Evolutionary conservation across 2,113 vertebrate species (phyloP), one percentile per base, ranked within the genome.

Genomic region (Hyperopisus bebe): DNA sequence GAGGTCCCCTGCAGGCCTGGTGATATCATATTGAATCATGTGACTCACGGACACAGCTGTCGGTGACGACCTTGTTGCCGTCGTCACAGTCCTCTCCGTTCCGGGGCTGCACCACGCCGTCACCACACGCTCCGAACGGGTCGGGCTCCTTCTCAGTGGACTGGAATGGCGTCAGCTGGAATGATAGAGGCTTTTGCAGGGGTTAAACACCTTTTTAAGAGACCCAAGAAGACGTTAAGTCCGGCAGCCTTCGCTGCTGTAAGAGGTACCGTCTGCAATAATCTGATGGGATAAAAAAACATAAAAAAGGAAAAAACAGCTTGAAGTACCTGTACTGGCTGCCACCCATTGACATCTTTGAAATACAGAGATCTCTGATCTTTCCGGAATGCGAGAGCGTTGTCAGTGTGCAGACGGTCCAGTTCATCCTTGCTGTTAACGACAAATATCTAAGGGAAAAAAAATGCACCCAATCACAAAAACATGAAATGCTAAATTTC

Each of bases 351-450:
- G 92, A 95, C 96, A 91, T 99, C 98, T 94, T 96, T 97, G 94
- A 98, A 99, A 94, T 98, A 99, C 88, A 99, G 95, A 51, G 96
- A 95, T 92, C 96, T 95, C 93, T 98, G 96, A 91, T 99, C 98
- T 95, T 96, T 98, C 93, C 97, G 96, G 92, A 98, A 97, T 31
- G 96, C 98, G 47, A 99, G 95, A 0, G 97, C 95, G 0, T 98
- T 97, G 89, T 97, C 96, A 0, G 95, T 95, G 87, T 95, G 95
- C 46, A 99, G 92, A 42, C 88, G 94, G 17, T 94, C 93, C 91
- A 99, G 91, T 90, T 98, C 98, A 89, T 98, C 98, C 92, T 96
- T 96, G 92, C 94, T 96, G 92, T 95, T 97, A 86, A 99, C 97
- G 92, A 99, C 97, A 95, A 97, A 99, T 94, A 99, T 98, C 98